Conservation (phyloP, 2,797 vertebrate genomes). For the Eulemur mongoz region DNA sequence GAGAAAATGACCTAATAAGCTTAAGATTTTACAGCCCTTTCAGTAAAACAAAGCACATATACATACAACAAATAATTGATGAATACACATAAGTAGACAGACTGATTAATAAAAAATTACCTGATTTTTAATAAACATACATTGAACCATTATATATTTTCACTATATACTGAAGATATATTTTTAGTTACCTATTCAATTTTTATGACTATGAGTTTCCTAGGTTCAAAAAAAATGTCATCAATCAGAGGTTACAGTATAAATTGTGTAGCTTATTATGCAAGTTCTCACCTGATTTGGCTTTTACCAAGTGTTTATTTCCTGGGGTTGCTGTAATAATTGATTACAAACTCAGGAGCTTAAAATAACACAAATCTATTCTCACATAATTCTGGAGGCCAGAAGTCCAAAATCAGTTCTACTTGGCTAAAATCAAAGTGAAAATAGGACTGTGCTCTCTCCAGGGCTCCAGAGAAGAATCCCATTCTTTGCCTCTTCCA, state of each 20-base stretch:
- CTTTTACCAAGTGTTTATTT: background rate
- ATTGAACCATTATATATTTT: background rate
- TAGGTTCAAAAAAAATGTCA: background rate
- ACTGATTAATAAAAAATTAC: background rate
- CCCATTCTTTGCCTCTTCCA: background rate
- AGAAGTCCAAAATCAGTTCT: background rate
- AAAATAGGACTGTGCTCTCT: background rate
- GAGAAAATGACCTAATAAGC: background rate
- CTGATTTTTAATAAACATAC: background rate
- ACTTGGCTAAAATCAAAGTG: background rate
- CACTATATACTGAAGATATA: background rate
- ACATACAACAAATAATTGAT: background rate
- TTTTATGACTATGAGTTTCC: background rate
- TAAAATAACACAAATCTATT: background rate
- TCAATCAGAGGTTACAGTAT: background rate
- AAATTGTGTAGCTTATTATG: background rate
- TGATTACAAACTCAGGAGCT: background rate
- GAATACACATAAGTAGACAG: background rate
- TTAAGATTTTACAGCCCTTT: background rate
- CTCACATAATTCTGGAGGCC: background rate
- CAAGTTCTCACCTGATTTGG: background rate
- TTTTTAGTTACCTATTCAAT: background rate
- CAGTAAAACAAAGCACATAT: background rate
- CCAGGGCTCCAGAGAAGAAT: background rate
- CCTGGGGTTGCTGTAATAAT: background rate